Evolutionary conservation across 2,797 vertebrate genomes (phyloP), one percentile per base, ranked within the genome.

Genomic region (Chelidonichthys spinosus): DNA sequence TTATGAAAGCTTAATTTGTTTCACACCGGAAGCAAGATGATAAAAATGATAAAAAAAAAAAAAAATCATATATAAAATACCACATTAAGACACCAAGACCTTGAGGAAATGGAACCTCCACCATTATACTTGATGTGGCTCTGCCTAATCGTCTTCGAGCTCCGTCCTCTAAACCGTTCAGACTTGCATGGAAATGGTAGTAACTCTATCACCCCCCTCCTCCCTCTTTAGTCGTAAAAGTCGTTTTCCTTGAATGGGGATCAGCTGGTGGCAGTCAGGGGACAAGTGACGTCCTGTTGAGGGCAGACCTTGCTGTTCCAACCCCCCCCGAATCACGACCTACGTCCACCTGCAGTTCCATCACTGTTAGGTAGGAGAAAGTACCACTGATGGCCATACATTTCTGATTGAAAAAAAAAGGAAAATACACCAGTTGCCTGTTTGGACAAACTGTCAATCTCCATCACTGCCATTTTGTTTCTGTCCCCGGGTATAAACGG

Each of bases 401-500:
- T 63, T 62, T 56, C 56, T 83, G 73, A 87, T 83, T 74, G 69
- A 84, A 88, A 63, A n/a, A 42, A 36, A 50, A 35, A 61, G 33
- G 50, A 35, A 63, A 47, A 78, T 49, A 5, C 35, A 66, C 78
- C 35, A n/a, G 65, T 69, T 44, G 49, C 46, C 25, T 5, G 25
- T 37, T 56, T 10, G 32, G 71, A 79, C 59, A 14, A 2, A 5
- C 25, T 55, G 76, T 69, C 68, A 13, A 63, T 71, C 71, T 62
- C 64, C n/a, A 71, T 82, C 67, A 15, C 60, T 65, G 73, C 63
- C 15, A 11, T 46, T 74, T 77, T 80, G 72, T 68, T 68, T 67
- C 63, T 37, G 35, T 66, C 44, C 33, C 47, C 75, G 65, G 66
- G 53, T 85, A 77, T 81, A 83, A 85, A 88, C 69, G 76, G 65